phyloP scores from a whole-genome alignment of 1,140 invertebrate genomes.

The Drosophila pallidifrons region DNA sequence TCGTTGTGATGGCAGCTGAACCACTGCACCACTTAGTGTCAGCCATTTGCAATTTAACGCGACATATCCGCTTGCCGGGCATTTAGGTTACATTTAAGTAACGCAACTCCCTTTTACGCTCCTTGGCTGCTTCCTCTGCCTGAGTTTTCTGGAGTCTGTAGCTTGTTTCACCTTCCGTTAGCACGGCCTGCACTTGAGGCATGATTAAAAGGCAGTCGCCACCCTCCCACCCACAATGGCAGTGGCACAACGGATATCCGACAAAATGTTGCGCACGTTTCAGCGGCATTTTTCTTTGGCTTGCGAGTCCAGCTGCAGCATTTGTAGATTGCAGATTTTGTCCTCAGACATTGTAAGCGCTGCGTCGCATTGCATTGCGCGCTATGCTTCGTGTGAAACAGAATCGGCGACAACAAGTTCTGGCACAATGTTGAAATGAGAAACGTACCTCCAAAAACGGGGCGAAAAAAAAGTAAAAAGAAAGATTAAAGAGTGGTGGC shows the following conservation, averaged over 20 bases:
- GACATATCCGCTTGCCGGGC: constrained; percentile 79
- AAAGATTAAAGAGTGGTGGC: constrained; percentile 2
- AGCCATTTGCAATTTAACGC: constrained; percentile 68
- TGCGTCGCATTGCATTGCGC: constrained; percentile 3
- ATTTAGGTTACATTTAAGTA: constrained; percentile 74
- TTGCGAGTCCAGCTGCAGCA: constrained; percentile 39
- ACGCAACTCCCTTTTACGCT: constrained; percentile 27
- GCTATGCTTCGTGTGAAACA: constrained; percentile 42
- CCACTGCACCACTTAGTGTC: constrained; percentile 45
- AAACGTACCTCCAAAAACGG: constrained; percentile 38
- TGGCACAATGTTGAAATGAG: constrained; percentile 50
- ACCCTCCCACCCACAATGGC: background rate
- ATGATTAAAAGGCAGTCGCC: constrained; percentile 24
- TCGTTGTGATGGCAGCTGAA: background rate
- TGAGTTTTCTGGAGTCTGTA: constrained; percentile 3
- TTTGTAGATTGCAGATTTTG: constrained; percentile 52
- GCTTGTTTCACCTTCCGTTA: constrained; percentile 52
- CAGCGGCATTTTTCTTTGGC: constrained; percentile 69
- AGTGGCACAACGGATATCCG: constrained; percentile 64
- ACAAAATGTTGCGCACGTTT: constrained; percentile 67
- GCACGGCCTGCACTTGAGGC: constrained; percentile 35
- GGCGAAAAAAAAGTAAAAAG: constrained; percentile 41
- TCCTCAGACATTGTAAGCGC: constrained; percentile 63
- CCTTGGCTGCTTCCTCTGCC: background rate
- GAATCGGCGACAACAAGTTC: constrained; percentile 60